Evolutionary conservation across 1,140 invertebrate species (phyloP), one percentile per base, ranked within the genome.

Genomic region (Paraescarpia echinospica): DNA sequence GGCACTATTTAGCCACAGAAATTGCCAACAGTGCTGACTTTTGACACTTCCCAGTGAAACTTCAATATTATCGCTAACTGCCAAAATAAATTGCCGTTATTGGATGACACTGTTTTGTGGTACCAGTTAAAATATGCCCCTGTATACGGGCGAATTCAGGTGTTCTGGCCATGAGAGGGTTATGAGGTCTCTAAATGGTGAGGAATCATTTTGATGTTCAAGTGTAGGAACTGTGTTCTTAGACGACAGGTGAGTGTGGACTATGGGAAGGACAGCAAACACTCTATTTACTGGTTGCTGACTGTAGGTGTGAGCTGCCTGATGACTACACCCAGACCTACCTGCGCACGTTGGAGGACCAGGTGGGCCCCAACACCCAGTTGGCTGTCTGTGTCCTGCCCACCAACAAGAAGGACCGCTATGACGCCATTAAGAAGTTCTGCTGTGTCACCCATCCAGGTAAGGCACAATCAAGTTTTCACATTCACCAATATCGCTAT

Each of bases 341-440:
- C 92, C 89, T 96, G 27, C 77, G 92, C 34, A 93, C 93, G 9
- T 33, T 96, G 22, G 92, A 94, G 48, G 90, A 94, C 27, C 91
- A 94, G 18, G 88, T 96, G 0, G 94, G 90, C 0, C 33, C 77
- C 14, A 31, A 93, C 1, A 95, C 95, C 2, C 95, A 96, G 93
- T 94, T 96, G 89, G 95, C 95, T 6, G 90, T 96, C 35, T 94
- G 93, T 92, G 92, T 96, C 59, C 92, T 96, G 1, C 94, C 95
- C 9, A 95, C 94, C n/a, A 96, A 95, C 93, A 94, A 94, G 92
- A 97, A 98, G 93, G 98, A 99, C 95, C 96, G 98, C 34, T 99
- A 99, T 95, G 96, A 97, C 4, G 97, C 98, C 0, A 97, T 99
- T 0, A 99, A 99, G 96, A 98, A 97, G 94, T 96, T 98, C 0